These are phyloP conservation scores for Rhorus exstirpatorius DNA, from an alignment of 2,888 invertebrate species.

Conservation along the genomic window DNA sequence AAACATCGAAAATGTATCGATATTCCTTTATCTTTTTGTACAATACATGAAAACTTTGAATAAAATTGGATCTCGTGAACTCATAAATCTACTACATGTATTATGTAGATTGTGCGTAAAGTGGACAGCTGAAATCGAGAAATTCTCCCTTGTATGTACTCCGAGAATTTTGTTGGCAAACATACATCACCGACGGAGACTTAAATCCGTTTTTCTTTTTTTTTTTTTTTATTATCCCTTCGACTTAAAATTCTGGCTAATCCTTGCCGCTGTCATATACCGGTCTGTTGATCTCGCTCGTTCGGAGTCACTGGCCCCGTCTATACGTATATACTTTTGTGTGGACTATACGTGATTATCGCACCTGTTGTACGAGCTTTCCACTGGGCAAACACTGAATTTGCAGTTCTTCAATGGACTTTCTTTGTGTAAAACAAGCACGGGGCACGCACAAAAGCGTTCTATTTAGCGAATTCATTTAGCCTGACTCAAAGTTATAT, in stretches of 20 bases:
- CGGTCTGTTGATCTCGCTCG: conserved; percentile 28
- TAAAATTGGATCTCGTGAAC: not conserved
- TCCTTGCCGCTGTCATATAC: conserved; percentile 30
- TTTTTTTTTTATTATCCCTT: conserved; percentile 17
- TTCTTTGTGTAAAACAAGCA: conserved; percentile 32
- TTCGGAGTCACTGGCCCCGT: conserved; percentile 34
- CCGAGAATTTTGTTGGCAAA: conserved; percentile 66
- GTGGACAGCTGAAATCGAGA: conserved; percentile 30
- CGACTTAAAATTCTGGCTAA: conserved; percentile 59
- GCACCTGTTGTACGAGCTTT: conserved; percentile 69
- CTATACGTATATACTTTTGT: not conserved
- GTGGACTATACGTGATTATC: conserved; percentile 18
- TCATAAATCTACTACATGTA: not conserved
- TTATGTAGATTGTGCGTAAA: conserved; percentile 9
- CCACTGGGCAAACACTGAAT: conserved; percentile 47
- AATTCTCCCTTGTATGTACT: conserved; percentile 23
- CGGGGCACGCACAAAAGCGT: not conserved
- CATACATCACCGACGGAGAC: conserved; percentile 28
- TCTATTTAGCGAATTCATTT: conserved; percentile 16
- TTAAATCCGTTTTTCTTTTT: conserved; percentile 18
- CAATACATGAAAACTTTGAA: not conserved
- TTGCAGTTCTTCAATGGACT: conserved; percentile 45
- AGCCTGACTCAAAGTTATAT: not conserved
- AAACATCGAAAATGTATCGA: not conserved
- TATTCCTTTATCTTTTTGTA: not conserved